A percentile compares a stretch with the other conserved stretches of the same genome.
Evolutionary conservation across 37 sponge, comb jelly and placozoan genomes (phyloP).

Genomic region (Beroe ovata): DNA sequence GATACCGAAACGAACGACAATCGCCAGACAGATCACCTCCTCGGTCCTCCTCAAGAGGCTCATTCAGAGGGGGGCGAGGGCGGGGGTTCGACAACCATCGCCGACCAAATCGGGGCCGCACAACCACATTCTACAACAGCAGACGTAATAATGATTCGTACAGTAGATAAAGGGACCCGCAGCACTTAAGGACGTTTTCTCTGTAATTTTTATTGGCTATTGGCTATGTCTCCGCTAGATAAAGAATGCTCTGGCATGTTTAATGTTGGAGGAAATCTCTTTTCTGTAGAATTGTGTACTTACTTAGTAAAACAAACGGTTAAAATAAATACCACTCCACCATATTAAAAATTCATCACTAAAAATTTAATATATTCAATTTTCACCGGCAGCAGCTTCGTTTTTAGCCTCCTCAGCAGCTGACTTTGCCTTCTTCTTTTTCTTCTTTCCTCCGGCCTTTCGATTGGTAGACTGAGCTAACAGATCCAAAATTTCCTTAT

Average conservation of each 20-base stretch:
- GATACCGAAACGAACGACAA: neutral
- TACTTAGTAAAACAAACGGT: neutral
- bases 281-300: too few relatives aligned
- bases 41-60: neutral
- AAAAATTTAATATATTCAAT: constrained; percentile 11
- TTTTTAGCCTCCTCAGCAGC: constrained; percentile 58
- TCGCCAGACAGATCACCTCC: constrained; percentile 1
- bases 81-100: neutral
- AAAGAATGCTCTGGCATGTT: too few relatives aligned
- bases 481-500: constrained; percentile 79
- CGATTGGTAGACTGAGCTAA: constrained; percentile 77
- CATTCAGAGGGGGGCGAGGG: neutral
- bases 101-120: neutral
- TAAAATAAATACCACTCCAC: constrained; percentile 64
- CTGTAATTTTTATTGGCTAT: too few relatives aligned
- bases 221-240: too few relatives aligned
- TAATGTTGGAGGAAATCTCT: too few relatives aligned
- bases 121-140: neutral
- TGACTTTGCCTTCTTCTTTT: constrained; percentile 84
- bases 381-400: constrained; percentile 30
- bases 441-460: constrained; percentile 84
- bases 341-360: constrained; percentile 54
- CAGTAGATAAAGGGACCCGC: neutral
- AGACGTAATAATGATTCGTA: constrained; percentile 13
- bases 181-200: too few relatives aligned